A percentile compares a stretch with the other conserved stretches of the same genome.
These are phyloP conservation scores for Sinhomidia bicolor DNA, from an alignment of 2,888 invertebrate genomes.

Conservation along the genomic window DNA sequence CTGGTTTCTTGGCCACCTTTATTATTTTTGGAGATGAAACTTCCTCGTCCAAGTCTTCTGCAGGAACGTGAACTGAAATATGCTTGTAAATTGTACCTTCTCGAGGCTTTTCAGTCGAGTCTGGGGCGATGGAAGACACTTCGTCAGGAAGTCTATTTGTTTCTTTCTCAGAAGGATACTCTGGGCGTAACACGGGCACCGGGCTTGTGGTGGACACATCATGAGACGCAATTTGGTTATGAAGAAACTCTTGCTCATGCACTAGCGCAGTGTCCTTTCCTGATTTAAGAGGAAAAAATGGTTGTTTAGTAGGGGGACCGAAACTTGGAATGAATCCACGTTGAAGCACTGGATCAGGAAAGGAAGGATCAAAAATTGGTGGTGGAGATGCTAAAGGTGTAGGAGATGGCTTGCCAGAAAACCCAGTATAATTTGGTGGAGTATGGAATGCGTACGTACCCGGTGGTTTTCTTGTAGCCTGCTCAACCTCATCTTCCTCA, in stretches of 20 bases:
- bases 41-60: constrained; percentile 61
- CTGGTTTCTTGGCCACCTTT: constrained; percentile 61
- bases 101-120: background rate
- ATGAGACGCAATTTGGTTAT: constrained; percentile 35
- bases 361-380: constrained; percentile 54
- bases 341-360: constrained; percentile 50
- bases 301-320: constrained; percentile 70
- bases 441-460: constrained; percentile 10
- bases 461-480: constrained; percentile 31
- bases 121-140: constrained; percentile 9
- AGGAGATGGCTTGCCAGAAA: background rate
- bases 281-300: background rate
- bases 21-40: constrained; percentile 50
- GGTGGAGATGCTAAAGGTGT: constrained; percentile 36
- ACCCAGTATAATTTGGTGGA: background rate
- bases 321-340: constrained; percentile 71
- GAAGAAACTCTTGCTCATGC: constrained; percentile 5
- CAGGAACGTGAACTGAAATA: constrained; percentile 82
- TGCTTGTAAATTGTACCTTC: constrained; percentile 87
- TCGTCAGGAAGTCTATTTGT: constrained; percentile 45
- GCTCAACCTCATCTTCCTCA: constrained; percentile 19
- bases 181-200: constrained; percentile 48
- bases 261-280: background rate
- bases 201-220: constrained; percentile 40
- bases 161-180: constrained; percentile 32